Base-by-base conservation (phyloP, 2,113 vertebrate species). In the Noturus placidus region DNA sequence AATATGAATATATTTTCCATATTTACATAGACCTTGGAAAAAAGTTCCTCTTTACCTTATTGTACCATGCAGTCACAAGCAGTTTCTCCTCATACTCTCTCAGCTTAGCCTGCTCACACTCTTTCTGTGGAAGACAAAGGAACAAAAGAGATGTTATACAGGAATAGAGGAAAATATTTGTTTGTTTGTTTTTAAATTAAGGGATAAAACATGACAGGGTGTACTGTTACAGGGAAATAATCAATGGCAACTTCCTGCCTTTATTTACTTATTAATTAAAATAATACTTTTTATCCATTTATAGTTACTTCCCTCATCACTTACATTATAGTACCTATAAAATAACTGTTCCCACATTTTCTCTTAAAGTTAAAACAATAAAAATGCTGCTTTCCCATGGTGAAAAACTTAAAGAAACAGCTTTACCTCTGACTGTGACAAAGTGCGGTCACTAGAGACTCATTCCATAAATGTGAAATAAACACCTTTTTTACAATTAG, bases 31-130 rank as follows among this genome's bases (percentile, higher is more conserved):
- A 74, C 35, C 33, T 42, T 54, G 77, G 74, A 17, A 54, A 14
- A 25, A 25, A 30, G 0, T 25, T 78, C 35, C 0, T 46, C 57
- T 82, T 89, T 91, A 99, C 98, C 97, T 98, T 98, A 93, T 99
- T 99, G 91, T 99, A 98, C 98, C 98, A 99, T 0, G 98, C 98
- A 30, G 98, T 97, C 38, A 99, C 98, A 86, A 99, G 97, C 83
- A 99, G 94, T 88, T 99, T 98, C 92, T 99, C 98, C 93, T 99
- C 98, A 54, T 97, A 96, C 82, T 99, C 98, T 90, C 95, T 96
- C 70, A 99, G 94, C 90, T 97, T 97, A 74, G 97, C 97, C 89
- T 97, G 95, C 90, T 99, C 98, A 95, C 94, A 98, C 82, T 97
- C 96, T 87, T 96, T 95, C 98, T 99, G 85, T 42, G 19, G 56